Evolutionary conservation across 2,113 vertebrate species (phyloP).

Genomic region (Pimephales promelas): DNA sequence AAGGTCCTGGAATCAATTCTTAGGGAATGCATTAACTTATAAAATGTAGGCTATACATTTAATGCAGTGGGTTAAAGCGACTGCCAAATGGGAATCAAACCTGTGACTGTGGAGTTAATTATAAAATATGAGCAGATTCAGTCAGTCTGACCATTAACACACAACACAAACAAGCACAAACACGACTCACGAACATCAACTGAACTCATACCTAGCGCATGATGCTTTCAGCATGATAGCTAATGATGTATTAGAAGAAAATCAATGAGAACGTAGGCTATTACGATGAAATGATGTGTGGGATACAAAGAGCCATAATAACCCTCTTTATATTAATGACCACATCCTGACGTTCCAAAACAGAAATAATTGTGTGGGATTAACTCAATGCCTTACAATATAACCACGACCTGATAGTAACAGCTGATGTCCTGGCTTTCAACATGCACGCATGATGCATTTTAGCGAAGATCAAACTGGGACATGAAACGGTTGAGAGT

Average conservation of each 20-base stretch:
- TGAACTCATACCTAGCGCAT: slow-evolving; percentile 14
- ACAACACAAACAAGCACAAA: slow-evolving; percentile 15
- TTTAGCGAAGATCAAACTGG: not conserved
- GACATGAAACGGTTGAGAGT: not conserved
- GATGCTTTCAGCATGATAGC: slow-evolving; percentile 7
- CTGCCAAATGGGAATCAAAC: not conserved
- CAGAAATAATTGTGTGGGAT: slow-evolving; percentile 19
- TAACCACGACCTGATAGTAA: not conserved
- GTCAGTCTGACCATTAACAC: not conserved
- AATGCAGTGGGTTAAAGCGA: not conserved
- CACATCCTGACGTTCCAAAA: slow-evolving; percentile 13
- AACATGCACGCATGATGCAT: not conserved
- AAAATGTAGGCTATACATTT: not conserved
- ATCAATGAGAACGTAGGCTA: slow-evolving; percentile 21
- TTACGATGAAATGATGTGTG: slow-evolving; percentile 25
- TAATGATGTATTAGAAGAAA: slow-evolving; percentile 20
- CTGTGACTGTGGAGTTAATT: not conserved
- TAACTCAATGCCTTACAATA: not conserved
- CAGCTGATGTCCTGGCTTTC: not conserved
- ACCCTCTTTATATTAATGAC: slow-evolving; percentile 13
- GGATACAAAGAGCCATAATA: slow-evolving; percentile 22
- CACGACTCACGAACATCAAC: slow-evolving; percentile 14
- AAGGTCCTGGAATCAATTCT: not conserved
- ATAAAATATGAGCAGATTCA: not conserved
- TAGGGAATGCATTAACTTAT: not conserved